Base-by-base conservation (phyloP, 2,113 vertebrate genomes). In the Catharus minimus region DNA sequence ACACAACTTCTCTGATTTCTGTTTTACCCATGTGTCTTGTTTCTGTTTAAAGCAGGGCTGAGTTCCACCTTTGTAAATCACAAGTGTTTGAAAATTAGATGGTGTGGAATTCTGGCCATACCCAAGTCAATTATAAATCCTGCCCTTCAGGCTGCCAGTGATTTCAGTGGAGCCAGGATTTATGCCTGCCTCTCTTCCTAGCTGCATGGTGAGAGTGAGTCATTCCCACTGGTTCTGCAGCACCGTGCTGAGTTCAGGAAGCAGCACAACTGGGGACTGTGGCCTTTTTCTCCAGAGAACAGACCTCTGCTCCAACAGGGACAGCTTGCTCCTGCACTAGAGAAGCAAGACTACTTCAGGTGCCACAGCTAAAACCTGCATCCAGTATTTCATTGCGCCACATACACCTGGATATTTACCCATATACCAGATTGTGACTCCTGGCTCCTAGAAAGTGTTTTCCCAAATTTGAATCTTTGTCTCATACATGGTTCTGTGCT, bases 261-360 rank as follows among this genome's bases (percentile, higher is more conserved):
- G 41, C 26, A 62, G 23, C 77, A 73, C 0, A 0, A 6, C n/a
- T 43, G 30, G 14, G 33, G 10, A 20, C 65, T 27, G 26, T 43
- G 52, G 8, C 11, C 5, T 6, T 22, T 32, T 61, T 13, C 62
- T 72, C 22, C 15, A 41, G n/a, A 62, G 39, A 43, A 20, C 1
- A 55, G 15, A 58, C 8, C 13, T 58, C 43, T 86, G 36, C 18
- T 83, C 21, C 86, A 60, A 41, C 50, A 62, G 56, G 23, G 3
- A 10, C 36, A 32, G 11, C 58, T 85, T 88, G 43, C 66, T 88
- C 20, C 41, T 65, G 32, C 15, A 30, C 8, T 18, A 47, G 24
- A 43, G 19, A 69, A 82, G 14, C 7, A 52, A 83, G 30, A 8
- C 13, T 67, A 19, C 14, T 83, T 62, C 57, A 75, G 27, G 33